Base-by-base conservation (phyloP, 2,888 invertebrate genomes). In the Drosophila maculinotata region DNA sequence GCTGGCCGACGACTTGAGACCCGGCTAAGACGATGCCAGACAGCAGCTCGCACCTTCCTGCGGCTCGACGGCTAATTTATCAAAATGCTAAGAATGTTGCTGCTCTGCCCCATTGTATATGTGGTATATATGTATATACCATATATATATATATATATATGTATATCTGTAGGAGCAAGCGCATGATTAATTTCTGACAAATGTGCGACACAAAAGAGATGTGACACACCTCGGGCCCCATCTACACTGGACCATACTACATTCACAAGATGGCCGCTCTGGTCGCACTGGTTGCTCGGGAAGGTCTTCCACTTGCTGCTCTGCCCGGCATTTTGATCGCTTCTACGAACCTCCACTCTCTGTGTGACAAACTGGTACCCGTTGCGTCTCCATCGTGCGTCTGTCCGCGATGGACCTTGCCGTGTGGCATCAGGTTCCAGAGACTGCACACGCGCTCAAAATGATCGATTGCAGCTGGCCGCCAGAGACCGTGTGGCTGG, bases 171-270 rank as follows among this genome's bases (percentile, higher is more conserved):
- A 56, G 58, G 67, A 77, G 87, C 88, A 89, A 89, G 89, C 89
- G 82, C 91, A 90, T 91, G 91, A 91, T 91, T 90, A 91, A 91
- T 91, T 89, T 89, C 87, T 91, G 90, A 90, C 91, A 91, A 90
- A 91, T 90, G 90, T 88, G 83, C 88, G 79, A 89, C 89, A 88
- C 81, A 82, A 90, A 88, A 86, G 87, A 89, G 89, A 90, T 89
- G 87, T 89, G 91, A 91, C 91, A 91, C 87, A 85, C 90, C 90
- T 90, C 89, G 76, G 56, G 78, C 85, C 82, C 87, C 42, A 41
- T n/a, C n/a, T 47, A n/a, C 35, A 38, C 42, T 35, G 49, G 17
- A 42, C 80, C 12, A 6, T 7, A 25, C 41, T 45, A 17, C 30
- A 20, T 17, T 17, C 66, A 69, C 79, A 84, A 87, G 69, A 81